A percentile compares a stretch with the other conserved stretches of the same genome.
Conservation (phyloP, 2,797 vertebrate genomes). For the Chelonia mydas region DNA sequence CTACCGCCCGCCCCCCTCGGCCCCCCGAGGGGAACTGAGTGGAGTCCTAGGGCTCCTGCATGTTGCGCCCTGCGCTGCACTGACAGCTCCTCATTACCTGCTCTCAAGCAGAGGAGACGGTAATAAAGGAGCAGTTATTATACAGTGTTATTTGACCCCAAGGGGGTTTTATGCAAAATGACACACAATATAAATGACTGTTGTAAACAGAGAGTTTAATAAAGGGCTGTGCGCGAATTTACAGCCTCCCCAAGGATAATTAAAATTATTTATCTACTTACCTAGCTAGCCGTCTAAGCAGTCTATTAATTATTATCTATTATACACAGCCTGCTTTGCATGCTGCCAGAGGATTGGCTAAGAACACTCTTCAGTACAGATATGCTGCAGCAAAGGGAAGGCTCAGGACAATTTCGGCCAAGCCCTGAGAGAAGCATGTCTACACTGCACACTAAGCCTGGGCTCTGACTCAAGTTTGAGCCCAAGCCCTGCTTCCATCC, state of each 20-base stretch:
- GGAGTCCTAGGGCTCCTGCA: accelerated
- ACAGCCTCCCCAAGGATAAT: constrained; percentile 82
- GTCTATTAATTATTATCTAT: constrained; percentile 85
- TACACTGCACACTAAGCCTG: not conserved
- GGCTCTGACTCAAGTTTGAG: not conserved
- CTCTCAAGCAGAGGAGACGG: not conserved
- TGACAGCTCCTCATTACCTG: accelerated
- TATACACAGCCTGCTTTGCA: constrained; percentile 71
- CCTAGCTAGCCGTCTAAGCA: constrained; percentile 77
- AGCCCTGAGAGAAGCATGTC: not conserved
- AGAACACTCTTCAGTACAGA: not conserved
- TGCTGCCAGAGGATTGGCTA: constrained; percentile 37
- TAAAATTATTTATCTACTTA: constrained; percentile 84
- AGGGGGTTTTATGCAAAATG: constrained; percentile 68
- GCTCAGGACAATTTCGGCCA: not conserved
- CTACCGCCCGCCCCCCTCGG: not conserved
- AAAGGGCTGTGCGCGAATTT: constrained; percentile 79
- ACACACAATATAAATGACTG: constrained; percentile 76
- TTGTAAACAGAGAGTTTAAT: constrained; percentile 81
- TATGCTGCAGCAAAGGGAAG: accelerated
- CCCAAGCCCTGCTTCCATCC: not conserved
- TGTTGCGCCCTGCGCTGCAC: not conserved
- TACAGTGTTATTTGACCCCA: not conserved
- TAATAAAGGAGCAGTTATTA: not conserved
- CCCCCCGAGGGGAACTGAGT: not conserved